Percentiles rank a stretch among this genome's conserved stretches.
phyloP scores from a whole-genome alignment of 2,797 vertebrate genomes.

The Natrix natrix region DNA sequence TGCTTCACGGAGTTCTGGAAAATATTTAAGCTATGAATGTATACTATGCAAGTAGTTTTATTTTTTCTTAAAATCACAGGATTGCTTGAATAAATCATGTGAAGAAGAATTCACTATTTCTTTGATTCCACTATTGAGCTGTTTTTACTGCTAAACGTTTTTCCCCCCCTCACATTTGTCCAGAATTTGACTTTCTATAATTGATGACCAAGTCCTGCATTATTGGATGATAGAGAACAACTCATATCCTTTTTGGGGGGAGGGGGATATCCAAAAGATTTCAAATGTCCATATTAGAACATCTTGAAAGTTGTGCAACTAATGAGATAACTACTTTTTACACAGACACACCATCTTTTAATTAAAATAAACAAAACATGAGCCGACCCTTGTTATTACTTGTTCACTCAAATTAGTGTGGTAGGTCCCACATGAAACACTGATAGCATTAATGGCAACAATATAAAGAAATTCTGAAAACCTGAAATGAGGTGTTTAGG shows the following conservation, averaged over 20 bases:
- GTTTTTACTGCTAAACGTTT: background rate
- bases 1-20: background rate
- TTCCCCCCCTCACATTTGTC: background rate
- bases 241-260: background rate
- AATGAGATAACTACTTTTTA: background rate
- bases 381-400: background rate
- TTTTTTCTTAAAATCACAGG: background rate
- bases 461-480: background rate
- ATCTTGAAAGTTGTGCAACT: background rate
- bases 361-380: background rate
- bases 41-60: background rate
- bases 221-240: background rate
- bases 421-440: background rate
- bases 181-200: background rate
- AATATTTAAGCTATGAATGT: background rate
- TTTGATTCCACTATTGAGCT: background rate
- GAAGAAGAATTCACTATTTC: background rate
- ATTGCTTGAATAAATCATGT: background rate
- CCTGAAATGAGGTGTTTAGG: background rate
- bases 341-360: background rate
- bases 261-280: background rate
- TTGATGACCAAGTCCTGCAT: background rate
- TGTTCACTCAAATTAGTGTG: background rate
- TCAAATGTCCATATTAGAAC: background rate
- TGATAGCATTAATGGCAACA: background rate